Percentiles rank a stretch among this genome's conserved stretches.
These are phyloP conservation scores for Montipora foliosa DNA, from an alignment of 64 coral and sea anemone genomes.

Conservation along the genomic window DNA sequence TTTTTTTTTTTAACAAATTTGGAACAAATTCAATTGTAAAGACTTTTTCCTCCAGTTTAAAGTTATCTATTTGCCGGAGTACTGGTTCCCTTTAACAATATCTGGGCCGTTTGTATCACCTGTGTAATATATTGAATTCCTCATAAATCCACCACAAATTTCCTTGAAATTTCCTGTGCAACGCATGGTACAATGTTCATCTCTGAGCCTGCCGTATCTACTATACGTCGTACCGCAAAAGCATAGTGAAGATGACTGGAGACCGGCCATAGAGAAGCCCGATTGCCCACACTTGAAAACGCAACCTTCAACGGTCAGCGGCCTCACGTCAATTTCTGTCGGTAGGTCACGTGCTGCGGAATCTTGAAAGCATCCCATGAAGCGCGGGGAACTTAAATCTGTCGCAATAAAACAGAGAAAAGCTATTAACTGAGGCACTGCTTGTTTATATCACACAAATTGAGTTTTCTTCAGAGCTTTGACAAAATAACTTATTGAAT, in stretches of 20 bases:
- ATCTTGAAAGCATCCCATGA: slow-evolving; percentile 64
- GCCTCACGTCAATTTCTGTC: slow-evolving; percentile 42
- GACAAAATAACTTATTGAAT: no score
- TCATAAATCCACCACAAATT: slow-evolving; percentile 76
- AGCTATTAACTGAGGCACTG: not conserved
- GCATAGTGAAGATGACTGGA: slow-evolving; percentile 69
- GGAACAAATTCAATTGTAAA: no score
- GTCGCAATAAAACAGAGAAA: not conserved
- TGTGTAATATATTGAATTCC: slow-evolving; percentile 78
- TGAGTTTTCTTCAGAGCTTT: no score
- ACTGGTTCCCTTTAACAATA: not conserved
- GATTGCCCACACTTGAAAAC: slow-evolving; percentile 55
- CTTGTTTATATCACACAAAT: not conserved
- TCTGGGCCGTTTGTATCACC: slow-evolving; percentile 4
- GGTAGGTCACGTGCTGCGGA: slow-evolving; percentile 43
- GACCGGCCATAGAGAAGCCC: slow-evolving; percentile 71
- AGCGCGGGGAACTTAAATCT: slow-evolving; percentile 36
- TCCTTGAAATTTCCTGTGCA: slow-evolving; percentile 51
- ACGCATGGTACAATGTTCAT: slow-evolving; percentile 67
- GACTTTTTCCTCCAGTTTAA: no score
- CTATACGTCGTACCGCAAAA: slow-evolving; percentile 79
- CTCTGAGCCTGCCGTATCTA: slow-evolving; percentile 67
- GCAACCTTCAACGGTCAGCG: slow-evolving; percentile 69
- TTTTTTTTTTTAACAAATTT: no score
- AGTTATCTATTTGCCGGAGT: no score